These are phyloP conservation scores for Alfaro cultratus DNA, from an alignment of 2,797 vertebrate species.

Conservation along the genomic window DNA sequence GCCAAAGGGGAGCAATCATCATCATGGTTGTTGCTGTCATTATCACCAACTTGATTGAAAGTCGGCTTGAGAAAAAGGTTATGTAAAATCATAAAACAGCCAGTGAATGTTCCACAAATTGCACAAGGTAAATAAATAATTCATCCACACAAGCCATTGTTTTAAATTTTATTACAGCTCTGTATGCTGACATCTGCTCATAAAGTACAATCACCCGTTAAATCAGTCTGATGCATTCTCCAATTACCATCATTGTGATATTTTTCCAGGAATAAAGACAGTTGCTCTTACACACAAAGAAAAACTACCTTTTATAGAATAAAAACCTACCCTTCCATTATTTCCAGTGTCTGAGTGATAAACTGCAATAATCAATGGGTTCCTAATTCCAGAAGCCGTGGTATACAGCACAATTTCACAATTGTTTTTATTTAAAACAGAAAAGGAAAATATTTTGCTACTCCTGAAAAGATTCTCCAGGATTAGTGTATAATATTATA, in stretches of 20 bases:
- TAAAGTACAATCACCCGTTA: background rate
- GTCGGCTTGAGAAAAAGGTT: background rate
- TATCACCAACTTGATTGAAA: background rate
- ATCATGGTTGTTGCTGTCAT: constrained; percentile 1
- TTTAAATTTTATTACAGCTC: background rate
- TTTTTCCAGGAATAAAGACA: background rate
- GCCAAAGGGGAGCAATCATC: background rate
- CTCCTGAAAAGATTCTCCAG: background rate
- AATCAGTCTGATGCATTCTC: background rate
- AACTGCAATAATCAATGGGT: background rate
- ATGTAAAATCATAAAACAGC: background rate
- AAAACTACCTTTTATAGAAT: background rate
- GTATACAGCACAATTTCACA: background rate
- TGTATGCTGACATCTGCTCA: background rate
- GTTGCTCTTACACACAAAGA: background rate
- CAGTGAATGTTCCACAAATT: background rate
- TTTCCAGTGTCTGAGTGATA: background rate
- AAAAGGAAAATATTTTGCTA: background rate
- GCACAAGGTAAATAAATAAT: background rate
- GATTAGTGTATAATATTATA: background rate
- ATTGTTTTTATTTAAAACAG: background rate
- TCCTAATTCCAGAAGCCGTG: background rate
- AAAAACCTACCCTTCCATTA: background rate
- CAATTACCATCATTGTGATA: background rate
- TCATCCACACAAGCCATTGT: background rate